These are phyloP conservation scores for Glaucomys volans DNA, from an alignment of 2,113 vertebrate species.

Conservation along the genomic window DNA sequence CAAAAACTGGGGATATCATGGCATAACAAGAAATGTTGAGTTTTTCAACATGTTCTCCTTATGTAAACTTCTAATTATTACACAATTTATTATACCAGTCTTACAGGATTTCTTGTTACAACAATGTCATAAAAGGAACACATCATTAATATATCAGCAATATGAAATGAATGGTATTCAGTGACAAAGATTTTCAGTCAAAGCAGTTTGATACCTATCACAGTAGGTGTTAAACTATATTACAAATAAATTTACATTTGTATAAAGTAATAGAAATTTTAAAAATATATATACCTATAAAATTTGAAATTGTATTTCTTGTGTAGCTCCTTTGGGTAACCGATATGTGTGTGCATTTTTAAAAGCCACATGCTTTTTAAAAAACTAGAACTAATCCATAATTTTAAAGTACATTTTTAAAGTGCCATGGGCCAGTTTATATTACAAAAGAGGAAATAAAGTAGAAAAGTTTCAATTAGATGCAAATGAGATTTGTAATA, in stretches of 20 bases:
- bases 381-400: conserved; percentile 46
- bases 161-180: not conserved
- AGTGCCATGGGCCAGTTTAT: not conserved
- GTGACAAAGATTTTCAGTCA: conserved; percentile 20
- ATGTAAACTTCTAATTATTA: not conserved
- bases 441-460: conserved; percentile 60
- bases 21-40: not conserved
- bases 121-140: not conserved
- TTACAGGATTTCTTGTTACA: conserved; percentile 15
- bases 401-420: conserved; percentile 23
- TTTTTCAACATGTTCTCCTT: not conserved
- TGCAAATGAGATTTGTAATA: not conserved
- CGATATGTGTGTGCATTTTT: not conserved
- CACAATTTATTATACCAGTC: not conserved
- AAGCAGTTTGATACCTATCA: not conserved
- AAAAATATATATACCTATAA: conserved; percentile 24
- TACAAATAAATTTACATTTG: conserved; percentile 40
- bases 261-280: conserved; percentile 22
- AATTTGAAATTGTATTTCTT: conserved; percentile 41
- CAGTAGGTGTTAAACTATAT: not conserved
- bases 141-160: not conserved
- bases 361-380: conserved; percentile 39
- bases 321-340: not conserved
- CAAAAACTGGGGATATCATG: not conserved
- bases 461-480: not conserved